A percentile compares a stretch with the other conserved stretches of the same genome.
These are phyloP conservation scores for Corvus hawaiiensis DNA, from an alignment of 2,113 vertebrate genomes.

Conservation along the genomic window DNA sequence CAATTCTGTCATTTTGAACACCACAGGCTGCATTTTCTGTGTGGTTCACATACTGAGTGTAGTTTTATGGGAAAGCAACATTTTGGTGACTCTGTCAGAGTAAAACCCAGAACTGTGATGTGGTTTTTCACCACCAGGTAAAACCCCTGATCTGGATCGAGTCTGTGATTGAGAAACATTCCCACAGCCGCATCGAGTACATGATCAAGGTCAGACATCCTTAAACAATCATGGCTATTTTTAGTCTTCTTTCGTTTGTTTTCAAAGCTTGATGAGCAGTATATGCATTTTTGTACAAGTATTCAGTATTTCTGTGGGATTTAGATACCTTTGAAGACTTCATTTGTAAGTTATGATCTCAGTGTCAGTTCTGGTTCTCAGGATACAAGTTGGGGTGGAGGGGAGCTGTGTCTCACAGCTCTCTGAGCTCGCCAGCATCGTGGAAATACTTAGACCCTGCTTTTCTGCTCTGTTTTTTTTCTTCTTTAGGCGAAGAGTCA, in stretches of 20 bases:
- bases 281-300: background rate
- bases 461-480: background rate
- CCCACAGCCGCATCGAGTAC: constrained; percentile 97
- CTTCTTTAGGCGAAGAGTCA: constrained; percentile 90
- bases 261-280: background rate
- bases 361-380: background rate
- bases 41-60: background rate
- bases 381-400: rapidly evolving
- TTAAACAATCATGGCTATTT: background rate
- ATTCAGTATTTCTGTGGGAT: background rate
- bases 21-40: background rate
- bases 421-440: background rate
- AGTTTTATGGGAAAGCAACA: background rate
- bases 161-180: constrained; percentile 97
- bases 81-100: background rate
- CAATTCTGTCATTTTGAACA: background rate
- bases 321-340: background rate
- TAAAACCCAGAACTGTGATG: background rate
- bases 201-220: constrained; percentile 89
- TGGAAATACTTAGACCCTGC: background rate
- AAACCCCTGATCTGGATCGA: constrained; percentile 99
- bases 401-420: background rate
- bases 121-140: constrained; percentile 70
- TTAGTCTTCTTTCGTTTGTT: background rate
- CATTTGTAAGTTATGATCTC: background rate